Conservation (phyloP, 2,797 vertebrate genomes). For the Buphagus erythrorhynchus region DNA sequence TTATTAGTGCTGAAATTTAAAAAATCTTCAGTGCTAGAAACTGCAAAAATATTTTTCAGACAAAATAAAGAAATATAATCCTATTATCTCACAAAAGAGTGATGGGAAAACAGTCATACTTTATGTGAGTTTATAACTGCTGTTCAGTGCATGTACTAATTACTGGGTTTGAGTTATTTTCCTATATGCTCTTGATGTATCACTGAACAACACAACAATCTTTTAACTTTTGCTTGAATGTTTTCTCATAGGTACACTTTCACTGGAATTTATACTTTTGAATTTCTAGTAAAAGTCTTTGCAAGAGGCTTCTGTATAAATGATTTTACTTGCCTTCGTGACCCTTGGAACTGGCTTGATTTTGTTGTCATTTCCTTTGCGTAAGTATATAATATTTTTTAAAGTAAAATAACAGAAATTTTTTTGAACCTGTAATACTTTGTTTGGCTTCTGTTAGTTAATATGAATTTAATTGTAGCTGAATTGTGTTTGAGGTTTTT, state of each 20-base stretch:
- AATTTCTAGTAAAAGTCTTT: constrained; percentile 93
- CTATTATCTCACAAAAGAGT: not conserved
- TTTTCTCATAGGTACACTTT: constrained; percentile 86
- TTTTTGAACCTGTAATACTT: not conserved
- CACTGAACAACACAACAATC: not conserved
- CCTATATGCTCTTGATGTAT: not conserved
- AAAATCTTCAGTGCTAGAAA: not conserved
- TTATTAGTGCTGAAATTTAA: not conserved
- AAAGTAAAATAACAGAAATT: not conserved
- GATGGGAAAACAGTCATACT: not conserved
- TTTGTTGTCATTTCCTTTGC: constrained; percentile 94
- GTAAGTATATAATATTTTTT: constrained; percentile 84
- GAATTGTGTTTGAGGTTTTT: not conserved
- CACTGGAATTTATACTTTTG: constrained; percentile 97
- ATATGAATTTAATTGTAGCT: not conserved
- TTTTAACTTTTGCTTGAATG: not conserved
- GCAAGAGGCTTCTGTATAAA: constrained; percentile 96
- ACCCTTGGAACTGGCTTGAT: constrained; percentile 99
- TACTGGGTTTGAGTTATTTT: not conserved
- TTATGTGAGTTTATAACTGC: not conserved
- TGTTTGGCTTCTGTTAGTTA: not conserved
- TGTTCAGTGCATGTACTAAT: not conserved
- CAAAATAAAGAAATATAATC: not conserved
- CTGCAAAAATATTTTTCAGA: not conserved
- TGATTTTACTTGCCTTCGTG: constrained; percentile 94